Conservation (phyloP, 1,140 invertebrate genomes). For the Drosophila malerkotliana region DNA sequence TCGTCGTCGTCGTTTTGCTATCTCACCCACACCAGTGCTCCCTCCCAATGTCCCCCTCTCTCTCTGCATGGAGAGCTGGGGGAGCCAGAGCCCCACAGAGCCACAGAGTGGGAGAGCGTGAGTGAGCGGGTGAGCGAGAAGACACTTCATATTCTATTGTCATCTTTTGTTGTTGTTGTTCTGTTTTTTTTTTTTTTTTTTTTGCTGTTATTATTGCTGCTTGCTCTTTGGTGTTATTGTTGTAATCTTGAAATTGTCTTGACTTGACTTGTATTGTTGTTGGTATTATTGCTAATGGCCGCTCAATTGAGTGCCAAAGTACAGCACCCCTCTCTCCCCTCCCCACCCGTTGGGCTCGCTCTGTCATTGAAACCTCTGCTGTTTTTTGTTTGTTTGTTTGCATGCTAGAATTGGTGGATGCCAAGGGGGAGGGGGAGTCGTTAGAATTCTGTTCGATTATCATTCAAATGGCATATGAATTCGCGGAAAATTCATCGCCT, state of each 20-base stretch:
- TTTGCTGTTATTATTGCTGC: constrained; percentile 32
- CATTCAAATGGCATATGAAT: constrained; percentile 3
- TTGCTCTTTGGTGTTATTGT: constrained; percentile 41
- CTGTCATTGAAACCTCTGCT: neutral
- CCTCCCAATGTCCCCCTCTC: constrained; percentile 11
- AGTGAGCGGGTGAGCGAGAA: constrained; percentile 13
- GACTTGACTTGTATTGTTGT: constrained; percentile 47
- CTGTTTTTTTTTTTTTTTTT: constrained; percentile 60
- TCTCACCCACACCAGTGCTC: constrained; percentile 37
- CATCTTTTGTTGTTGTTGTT: constrained; percentile 40
- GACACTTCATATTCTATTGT: constrained; percentile 79
- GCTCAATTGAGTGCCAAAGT: constrained; percentile 81
- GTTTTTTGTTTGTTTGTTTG: constrained; percentile 6
- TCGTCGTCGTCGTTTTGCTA: constrained; percentile 23
- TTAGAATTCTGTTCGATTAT: constrained; percentile 1
- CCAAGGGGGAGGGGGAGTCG: neutral
- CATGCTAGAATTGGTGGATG: neutral
- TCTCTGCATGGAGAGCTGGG: constrained; percentile 21
- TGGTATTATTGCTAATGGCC: constrained; percentile 75
- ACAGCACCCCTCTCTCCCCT: constrained; percentile 31
- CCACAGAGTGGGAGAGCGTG: neutral
- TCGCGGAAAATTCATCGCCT: constrained; percentile 2
- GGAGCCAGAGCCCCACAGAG: neutral
- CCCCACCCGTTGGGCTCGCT: neutral
- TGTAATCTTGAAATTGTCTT: constrained; percentile 81